A percentile compares a stretch with the other conserved stretches of the same genome.
Evolutionary conservation across 2,888 invertebrate species (phyloP).

Genomic region (Phragmatobia fuliginosa): DNA sequence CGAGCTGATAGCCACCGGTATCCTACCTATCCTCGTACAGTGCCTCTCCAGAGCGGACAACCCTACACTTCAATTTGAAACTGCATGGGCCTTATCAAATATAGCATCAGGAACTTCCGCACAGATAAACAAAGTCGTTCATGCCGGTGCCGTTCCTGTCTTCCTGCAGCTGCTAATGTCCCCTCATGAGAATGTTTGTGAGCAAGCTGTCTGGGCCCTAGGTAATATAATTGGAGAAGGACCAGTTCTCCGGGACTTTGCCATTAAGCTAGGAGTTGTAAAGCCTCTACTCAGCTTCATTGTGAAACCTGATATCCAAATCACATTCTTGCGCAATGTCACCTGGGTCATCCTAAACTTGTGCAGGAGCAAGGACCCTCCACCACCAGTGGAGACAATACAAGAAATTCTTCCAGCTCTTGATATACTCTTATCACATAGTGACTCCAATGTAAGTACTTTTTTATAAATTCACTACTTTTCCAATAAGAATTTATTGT

Average conservation of each 20-base stretch:
- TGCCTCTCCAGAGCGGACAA: slow-evolving; percentile 95
- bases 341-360: slow-evolving; percentile 99
- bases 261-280: slow-evolving; percentile 97
- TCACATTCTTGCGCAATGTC: slow-evolving; percentile 98
- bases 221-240: slow-evolving; percentile 95
- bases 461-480: background rate
- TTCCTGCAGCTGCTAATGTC: slow-evolving; percentile 97
- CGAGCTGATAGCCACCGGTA: slow-evolving; percentile 96
- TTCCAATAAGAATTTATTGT: no score
- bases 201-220: slow-evolving; percentile 99
- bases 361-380: slow-evolving; percentile 99
- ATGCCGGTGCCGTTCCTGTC: slow-evolving; percentile 97
- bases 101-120: slow-evolving; percentile 97
- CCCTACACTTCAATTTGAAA: slow-evolving; percentile 97
- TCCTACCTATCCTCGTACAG: slow-evolving; percentile 96
- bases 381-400: slow-evolving; percentile 96
- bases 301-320: slow-evolving; percentile 95
- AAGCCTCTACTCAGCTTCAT: slow-evolving; percentile 97
- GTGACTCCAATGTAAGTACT: slow-evolving; percentile 96
- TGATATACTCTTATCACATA: slow-evolving; percentile 96
- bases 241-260: slow-evolving; percentile 97
- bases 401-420: slow-evolving; percentile 97
- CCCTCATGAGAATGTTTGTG: slow-evolving; percentile 98
- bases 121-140: slow-evolving; percentile 96
- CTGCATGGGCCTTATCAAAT: slow-evolving; percentile 99